A percentile compares a stretch with the other conserved stretches of the same genome.
Conservation (phyloP, 1,140 invertebrate genomes). For the Pseudomyrmex gracilis region DNA sequence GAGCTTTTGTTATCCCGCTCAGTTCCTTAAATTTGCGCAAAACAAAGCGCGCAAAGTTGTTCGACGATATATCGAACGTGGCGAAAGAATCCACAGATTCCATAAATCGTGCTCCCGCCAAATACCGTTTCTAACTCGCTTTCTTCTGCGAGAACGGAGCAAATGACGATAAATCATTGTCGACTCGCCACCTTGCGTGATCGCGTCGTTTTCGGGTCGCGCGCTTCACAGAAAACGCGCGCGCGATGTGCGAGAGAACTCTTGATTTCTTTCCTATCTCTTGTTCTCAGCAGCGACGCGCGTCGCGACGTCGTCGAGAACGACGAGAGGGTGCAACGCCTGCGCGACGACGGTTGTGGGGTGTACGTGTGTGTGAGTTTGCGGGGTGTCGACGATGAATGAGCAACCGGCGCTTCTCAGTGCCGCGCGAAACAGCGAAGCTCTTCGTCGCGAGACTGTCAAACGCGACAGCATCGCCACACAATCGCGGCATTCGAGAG, state of each 20-base stretch:
- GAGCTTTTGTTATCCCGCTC: constrained; percentile 4
- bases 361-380: neutral
- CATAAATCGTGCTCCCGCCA: constrained; percentile 29
- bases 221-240: constrained; percentile 18
- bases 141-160: neutral
- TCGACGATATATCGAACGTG: neutral
- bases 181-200: constrained; percentile 18
- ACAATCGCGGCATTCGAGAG: neutral
- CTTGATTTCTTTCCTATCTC: constrained; percentile 37
- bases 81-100: constrained; percentile 22
- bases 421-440: constrained; percentile 54
- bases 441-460: constrained; percentile 28
- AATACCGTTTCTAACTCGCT: constrained; percentile 19
- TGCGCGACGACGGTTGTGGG: constrained; percentile 6
- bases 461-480: neutral
- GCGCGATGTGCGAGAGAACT: neutral
- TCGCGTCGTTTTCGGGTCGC: neutral
- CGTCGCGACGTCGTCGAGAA: neutral
- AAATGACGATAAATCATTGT: constrained; percentile 32
- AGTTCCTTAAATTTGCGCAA: neutral
- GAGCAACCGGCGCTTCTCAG: constrained; percentile 38
- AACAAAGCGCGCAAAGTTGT: constrained; percentile 1
- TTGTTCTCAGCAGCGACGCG: neutral
- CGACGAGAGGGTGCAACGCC: constrained; percentile 43
- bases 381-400: constrained; percentile 45